Percentiles rank a stretch among this genome's conserved stretches.
Conservation (phyloP, 2,797 vertebrate species). For the Halcyon badia region DNA sequence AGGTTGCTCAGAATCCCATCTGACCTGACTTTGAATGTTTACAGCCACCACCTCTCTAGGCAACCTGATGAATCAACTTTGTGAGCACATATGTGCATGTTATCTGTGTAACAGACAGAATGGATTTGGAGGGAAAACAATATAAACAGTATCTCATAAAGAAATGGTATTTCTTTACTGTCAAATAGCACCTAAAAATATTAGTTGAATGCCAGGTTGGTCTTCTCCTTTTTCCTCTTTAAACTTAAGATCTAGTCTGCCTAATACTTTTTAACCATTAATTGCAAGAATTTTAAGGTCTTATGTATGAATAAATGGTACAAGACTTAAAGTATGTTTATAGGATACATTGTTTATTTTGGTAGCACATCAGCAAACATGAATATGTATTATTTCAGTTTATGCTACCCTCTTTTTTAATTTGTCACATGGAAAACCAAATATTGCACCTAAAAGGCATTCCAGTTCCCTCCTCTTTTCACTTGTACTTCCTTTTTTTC, state of each 20-base stretch:
- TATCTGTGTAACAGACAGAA: neutral
- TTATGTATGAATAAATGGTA: neutral
- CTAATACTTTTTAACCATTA: neutral
- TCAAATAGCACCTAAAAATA: neutral
- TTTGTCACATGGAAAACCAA: constrained; percentile 49
- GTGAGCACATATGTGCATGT: neutral
- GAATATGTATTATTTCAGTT: neutral
- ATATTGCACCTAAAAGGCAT: neutral
- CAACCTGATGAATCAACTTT: neutral
- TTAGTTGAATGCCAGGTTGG: neutral
- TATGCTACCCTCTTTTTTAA: neutral
- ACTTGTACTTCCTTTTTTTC: neutral
- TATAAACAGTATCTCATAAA: neutral
- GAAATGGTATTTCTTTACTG: neutral
- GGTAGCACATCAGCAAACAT: neutral
- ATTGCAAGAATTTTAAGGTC: neutral
- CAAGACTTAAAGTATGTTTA: neutral
- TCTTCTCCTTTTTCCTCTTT: neutral
- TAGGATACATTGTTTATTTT: neutral
- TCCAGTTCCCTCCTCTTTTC: constrained; percentile 28
- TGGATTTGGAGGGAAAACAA: neutral
- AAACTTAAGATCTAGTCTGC: neutral
- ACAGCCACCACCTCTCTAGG: neutral
- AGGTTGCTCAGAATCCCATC: neutral
- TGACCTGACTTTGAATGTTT: neutral